Conservation (phyloP, 2,888 invertebrate genomes). For the Acronicta psi region DNA sequence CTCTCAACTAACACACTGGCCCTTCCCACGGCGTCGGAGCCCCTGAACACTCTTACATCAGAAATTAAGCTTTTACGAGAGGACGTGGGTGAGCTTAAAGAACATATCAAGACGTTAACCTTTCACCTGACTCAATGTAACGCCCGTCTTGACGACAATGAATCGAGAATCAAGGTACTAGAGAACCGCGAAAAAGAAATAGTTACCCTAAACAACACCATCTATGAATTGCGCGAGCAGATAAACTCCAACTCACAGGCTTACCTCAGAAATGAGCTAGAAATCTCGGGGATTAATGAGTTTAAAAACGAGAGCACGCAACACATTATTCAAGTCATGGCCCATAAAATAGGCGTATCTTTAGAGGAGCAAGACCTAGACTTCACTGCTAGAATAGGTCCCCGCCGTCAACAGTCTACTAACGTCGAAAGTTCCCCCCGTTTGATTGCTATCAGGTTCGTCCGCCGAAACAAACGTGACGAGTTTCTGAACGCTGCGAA, state of each 20-base stretch:
- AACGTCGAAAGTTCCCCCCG: neutral
- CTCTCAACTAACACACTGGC: neutral
- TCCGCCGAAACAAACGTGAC: neutral
- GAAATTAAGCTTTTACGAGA: slow-evolving; percentile 2
- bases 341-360: neutral
- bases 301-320: slow-evolving; percentile 1
- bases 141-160: no score
- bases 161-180: neutral
- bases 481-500: no score
- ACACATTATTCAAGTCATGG: neutral
- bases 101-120: neutral
- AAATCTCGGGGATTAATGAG: neutral
- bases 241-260: slow-evolving; percentile 9
- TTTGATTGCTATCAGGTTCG: neutral
- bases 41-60: neutral
- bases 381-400: slow-evolving; percentile 1
- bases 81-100: neutral
- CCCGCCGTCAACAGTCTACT: neutral
- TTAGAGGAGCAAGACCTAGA: slow-evolving; percentile 1
- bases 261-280: neutral
- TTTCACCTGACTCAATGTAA: no score
- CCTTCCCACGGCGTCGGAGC: no score
- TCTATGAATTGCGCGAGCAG: neutral
- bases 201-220: slow-evolving; percentile 1
- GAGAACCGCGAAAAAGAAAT: slow-evolving; percentile 8